Percentiles rank a stretch among this genome's conserved stretches.
Conservation (phyloP, 2,797 vertebrate genomes). For the Xyrichtys novacula region DNA sequence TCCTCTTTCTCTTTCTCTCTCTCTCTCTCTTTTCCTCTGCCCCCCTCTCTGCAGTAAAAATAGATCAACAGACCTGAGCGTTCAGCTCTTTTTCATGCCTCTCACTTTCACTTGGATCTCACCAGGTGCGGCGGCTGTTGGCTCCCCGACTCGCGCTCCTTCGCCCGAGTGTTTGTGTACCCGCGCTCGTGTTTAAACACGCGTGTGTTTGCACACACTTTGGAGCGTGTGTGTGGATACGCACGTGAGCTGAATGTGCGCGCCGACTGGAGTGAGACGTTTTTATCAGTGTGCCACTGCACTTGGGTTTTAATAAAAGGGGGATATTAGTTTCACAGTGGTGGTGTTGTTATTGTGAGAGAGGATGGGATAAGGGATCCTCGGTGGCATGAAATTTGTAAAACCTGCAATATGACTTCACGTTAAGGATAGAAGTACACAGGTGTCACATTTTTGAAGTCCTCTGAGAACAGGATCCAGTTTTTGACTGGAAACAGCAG, state of each 20-base stretch:
- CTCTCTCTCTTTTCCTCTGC: conserved; percentile 41
- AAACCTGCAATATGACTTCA: conserved; percentile 7
- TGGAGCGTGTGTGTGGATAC: conserved; percentile 3
- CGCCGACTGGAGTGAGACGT: conserved; percentile 29
- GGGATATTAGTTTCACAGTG: conserved; percentile 40
- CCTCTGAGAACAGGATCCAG: background rate
- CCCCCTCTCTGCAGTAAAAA: conserved; percentile 80
- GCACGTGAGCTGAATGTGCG: conserved; percentile 12
- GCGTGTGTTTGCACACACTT: conserved; percentile 53
- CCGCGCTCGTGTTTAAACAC: conserved; percentile 32
- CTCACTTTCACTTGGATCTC: conserved; percentile 74
- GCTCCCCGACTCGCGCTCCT: conserved; percentile 43
- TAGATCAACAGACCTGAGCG: conserved; percentile 78
- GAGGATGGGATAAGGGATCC: conserved; percentile 16
- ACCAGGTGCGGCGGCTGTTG: conserved; percentile 63
- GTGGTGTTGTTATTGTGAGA: conserved; percentile 4
- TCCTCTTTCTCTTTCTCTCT: conserved; percentile 45
- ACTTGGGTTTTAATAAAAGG: conserved; percentile 54
- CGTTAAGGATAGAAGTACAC: background rate
- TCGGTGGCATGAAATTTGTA: conserved; percentile 12
- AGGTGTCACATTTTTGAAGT: background rate
- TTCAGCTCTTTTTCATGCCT: conserved; percentile 69
- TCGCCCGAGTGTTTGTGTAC: conserved; percentile 49
- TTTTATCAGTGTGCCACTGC: conserved; percentile 41
- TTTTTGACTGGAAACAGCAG: no score